Percentiles rank a stretch among this genome's conserved stretches.
Evolutionary conservation across 2,888 invertebrate genomes (phyloP).

Genomic region (Beris morrisii): DNA sequence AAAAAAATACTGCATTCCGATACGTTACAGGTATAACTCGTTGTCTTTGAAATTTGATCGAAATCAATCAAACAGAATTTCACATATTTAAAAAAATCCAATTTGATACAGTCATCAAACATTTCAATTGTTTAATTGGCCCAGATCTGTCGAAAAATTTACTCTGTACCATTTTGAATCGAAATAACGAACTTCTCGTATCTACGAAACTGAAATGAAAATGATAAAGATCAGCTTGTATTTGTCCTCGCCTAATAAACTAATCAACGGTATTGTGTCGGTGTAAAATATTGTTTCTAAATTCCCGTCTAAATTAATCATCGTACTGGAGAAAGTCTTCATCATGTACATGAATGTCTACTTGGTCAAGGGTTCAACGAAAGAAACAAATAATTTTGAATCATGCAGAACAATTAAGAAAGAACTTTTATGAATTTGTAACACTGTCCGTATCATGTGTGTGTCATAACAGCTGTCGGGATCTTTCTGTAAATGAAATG

Average conservation of each 20-base stretch:
- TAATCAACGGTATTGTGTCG: slow-evolving; percentile 6
- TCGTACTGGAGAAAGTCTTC: background rate
- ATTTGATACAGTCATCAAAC: too few relatives aligned
- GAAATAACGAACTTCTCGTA: background rate
- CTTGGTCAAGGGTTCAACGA: slow-evolving; percentile 9
- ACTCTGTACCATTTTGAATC: background rate
- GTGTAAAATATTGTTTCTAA: background rate
- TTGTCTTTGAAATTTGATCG: too few relatives aligned
- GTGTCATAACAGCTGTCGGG: too few relatives aligned
- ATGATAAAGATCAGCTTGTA: background rate
- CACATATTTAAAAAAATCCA: too few relatives aligned
- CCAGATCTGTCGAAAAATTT: slow-evolving; percentile 6
- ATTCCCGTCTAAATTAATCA: background rate
- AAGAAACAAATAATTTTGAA: slow-evolving; percentile 10
- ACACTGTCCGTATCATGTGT: too few relatives aligned
- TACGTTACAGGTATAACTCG: too few relatives aligned
- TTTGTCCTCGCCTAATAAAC: slow-evolving; percentile 8
- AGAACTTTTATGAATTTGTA: too few relatives aligned
- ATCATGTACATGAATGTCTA: background rate
- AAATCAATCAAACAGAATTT: too few relatives aligned
- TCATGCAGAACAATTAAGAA: background rate
- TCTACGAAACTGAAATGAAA: background rate
- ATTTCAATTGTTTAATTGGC: background rate
- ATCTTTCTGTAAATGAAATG: too few relatives aligned
- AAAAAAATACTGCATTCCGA: too few relatives aligned